phyloP scores from a whole-genome alignment of 1,140 invertebrate species.

The Atta cephalotes region DNA sequence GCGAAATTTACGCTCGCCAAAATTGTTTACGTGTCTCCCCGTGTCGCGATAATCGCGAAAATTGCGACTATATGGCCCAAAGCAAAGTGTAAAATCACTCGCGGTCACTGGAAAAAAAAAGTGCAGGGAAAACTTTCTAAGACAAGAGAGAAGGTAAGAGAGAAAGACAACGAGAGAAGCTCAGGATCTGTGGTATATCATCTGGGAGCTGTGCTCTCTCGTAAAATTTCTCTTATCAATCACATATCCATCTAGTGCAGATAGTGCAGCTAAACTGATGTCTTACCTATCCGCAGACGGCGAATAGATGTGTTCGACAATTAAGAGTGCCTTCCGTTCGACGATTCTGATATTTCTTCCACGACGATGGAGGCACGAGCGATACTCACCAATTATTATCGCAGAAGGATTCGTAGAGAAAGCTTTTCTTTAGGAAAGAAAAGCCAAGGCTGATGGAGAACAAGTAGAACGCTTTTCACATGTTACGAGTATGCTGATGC shows the following conservation, averaged over 20 bases:
- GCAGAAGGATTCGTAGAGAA: not conserved
- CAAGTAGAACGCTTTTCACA: not conserved
- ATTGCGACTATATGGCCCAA: not conserved
- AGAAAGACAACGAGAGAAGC: not conserved
- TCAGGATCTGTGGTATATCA: not conserved
- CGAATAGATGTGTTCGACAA: not conserved
- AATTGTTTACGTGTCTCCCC: slow-evolving; percentile 1
- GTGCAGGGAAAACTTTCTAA: slow-evolving; percentile 11
- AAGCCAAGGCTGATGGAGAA: not conserved
- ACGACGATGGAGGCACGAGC: not conserved
- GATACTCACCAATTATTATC: not conserved
- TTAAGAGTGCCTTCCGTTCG: not conserved
- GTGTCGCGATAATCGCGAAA: not conserved
- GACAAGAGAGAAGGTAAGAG: not conserved
- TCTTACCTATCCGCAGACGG: slow-evolving; percentile 17
- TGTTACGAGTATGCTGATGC: not conserved
- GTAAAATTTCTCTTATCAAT: too few relatives aligned
- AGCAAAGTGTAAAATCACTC: not conserved
- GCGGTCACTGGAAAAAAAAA: slow-evolving; percentile 15
- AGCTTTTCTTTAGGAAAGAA: not conserved
- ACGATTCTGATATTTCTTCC: not conserved
- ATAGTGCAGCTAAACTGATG: not conserved
- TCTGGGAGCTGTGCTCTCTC: not conserved
- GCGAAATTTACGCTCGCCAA: not conserved
- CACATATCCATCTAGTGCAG: not conserved